phyloP scores from a whole-genome alignment of 2,888 invertebrate genomes.

The Encarsia formosa region DNA sequence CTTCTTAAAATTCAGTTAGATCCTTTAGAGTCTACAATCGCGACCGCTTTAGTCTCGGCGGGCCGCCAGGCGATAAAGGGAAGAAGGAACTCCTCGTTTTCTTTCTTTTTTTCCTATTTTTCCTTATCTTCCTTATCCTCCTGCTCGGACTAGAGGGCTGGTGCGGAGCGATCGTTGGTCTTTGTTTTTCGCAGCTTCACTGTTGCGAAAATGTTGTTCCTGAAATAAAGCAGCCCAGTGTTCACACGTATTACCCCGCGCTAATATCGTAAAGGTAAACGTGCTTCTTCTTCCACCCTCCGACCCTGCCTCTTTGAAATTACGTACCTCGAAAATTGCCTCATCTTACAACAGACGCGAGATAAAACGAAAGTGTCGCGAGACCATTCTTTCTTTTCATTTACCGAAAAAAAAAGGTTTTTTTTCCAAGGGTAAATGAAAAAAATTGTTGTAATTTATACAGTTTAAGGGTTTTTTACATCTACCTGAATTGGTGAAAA shows the following conservation, averaged over 20 bases:
- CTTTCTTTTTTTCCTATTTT: not conserved
- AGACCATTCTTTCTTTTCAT: too few species aligned
- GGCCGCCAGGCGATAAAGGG: conserved; percentile 18
- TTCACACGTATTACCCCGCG: conserved; percentile 10
- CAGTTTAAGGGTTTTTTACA: too few species aligned
- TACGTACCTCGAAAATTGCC: not conserved
- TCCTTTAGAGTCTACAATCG: too few species aligned
- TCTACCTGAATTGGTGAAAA: too few species aligned
- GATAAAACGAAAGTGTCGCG: too few species aligned
- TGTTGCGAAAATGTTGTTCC: conserved; percentile 82
- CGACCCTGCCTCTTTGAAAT: not conserved
- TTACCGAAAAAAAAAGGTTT: too few species aligned
- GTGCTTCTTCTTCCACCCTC: not conserved
- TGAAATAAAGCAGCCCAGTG: conserved; percentile 49
- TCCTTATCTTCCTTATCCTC: too few species aligned
- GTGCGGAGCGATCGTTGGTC: conserved; percentile 82
- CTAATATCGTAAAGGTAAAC: conserved; percentile 15
- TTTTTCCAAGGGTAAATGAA: too few species aligned
- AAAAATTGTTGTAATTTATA: too few species aligned
- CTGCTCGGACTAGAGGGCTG: conserved; percentile 60
- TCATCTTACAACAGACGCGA: too few species aligned
- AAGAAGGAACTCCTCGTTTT: conserved; percentile 9
- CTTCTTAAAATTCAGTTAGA: too few species aligned
- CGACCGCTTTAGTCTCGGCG: conserved; percentile 10
- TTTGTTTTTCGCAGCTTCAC: conserved; percentile 84